Evolutionary conservation across 2,113 vertebrate genomes (phyloP).

Genomic region (Tympanuchus pallidicinctus): DNA sequence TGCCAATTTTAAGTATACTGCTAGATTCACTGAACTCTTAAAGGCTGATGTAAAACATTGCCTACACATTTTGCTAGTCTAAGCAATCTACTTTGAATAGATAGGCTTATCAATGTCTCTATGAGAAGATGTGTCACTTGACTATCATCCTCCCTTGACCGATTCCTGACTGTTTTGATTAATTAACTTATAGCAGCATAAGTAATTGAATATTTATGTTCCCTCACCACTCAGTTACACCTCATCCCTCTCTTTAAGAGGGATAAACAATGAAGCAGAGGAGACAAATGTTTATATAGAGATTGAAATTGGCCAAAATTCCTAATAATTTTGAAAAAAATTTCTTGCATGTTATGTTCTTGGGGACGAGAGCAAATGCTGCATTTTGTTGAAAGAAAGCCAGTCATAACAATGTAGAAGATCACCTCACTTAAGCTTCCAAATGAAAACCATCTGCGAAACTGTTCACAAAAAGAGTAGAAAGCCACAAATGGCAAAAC

Average conservation of each 20-base stretch:
- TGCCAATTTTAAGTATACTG: background rate
- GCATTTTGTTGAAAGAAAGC: slow-evolving; percentile 41
- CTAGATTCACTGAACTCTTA: background rate
- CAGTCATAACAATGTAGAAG: slow-evolving; percentile 44
- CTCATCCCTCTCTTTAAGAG: slow-evolving; percentile 27
- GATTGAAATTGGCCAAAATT: slow-evolving; percentile 2
- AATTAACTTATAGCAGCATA: background rate
- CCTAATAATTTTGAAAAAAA: slow-evolving; percentile 2
- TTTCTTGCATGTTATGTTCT: slow-evolving; percentile 10
- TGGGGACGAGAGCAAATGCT: background rate
- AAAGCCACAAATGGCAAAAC: slow-evolving; percentile 8
- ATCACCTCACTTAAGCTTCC: slow-evolving; percentile 11
- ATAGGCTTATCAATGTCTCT: background rate
- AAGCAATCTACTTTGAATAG: background rate
- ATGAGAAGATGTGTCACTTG: background rate
- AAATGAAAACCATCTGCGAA: slow-evolving; percentile 39
- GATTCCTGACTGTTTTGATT: background rate
- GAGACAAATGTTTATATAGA: slow-evolving; percentile 31
- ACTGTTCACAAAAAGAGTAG: background rate
- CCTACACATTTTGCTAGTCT: background rate
- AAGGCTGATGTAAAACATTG: background rate
- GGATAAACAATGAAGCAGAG: slow-evolving; percentile 34
- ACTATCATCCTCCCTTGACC: background rate
- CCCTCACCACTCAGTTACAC: background rate
- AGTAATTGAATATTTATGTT: background rate